A percentile compares a stretch with the other conserved stretches of the same genome.
phyloP scores from a whole-genome alignment of 2,888 invertebrate genomes.

The Habrosyne pyritoides region DNA sequence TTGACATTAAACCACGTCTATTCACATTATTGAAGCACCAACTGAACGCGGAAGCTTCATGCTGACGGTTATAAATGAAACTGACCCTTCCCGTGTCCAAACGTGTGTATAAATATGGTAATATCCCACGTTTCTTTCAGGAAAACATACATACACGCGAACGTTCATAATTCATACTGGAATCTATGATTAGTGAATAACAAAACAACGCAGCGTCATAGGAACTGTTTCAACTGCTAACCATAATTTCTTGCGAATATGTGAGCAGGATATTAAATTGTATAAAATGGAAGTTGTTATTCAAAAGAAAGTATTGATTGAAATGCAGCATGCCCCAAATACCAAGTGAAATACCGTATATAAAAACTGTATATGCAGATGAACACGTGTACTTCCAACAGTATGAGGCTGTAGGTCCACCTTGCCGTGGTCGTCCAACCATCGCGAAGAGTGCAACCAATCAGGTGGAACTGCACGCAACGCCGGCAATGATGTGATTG shows the following conservation, averaged over 20 bases:
- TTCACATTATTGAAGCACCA: constrained; percentile 4
- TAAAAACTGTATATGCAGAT: constrained; percentile 54
- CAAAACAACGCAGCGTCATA: constrained; percentile 32
- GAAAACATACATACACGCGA: constrained; percentile 65
- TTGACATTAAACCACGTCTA: neutral
- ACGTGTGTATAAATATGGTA: constrained; percentile 69
- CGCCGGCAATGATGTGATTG: constrained; percentile 42
- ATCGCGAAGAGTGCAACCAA: constrained; percentile 46
- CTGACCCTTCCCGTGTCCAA: constrained; percentile 21
- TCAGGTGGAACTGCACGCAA: constrained; percentile 62
- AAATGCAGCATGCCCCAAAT: constrained; percentile 46
- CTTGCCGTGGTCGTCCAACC: constrained; percentile 38
- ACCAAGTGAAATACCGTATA: constrained; percentile 50
- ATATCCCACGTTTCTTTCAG: constrained; percentile 72
- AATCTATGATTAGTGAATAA: constrained; percentile 56
- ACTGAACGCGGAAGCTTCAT: constrained; percentile 10
- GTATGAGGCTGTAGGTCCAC: constrained; percentile 47
- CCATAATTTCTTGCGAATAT: neutral
- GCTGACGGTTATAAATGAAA: constrained; percentile 22
- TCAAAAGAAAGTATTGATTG: neutral
- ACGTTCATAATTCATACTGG: constrained; percentile 35
- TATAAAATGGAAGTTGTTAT: neutral
- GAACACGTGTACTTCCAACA: constrained; percentile 36
- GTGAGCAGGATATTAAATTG: constrained; percentile 7
- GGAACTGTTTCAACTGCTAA: constrained; percentile 35